Base-by-base conservation (phyloP, 2,797 vertebrate genomes). In the Gobio occitaniae region DNA sequence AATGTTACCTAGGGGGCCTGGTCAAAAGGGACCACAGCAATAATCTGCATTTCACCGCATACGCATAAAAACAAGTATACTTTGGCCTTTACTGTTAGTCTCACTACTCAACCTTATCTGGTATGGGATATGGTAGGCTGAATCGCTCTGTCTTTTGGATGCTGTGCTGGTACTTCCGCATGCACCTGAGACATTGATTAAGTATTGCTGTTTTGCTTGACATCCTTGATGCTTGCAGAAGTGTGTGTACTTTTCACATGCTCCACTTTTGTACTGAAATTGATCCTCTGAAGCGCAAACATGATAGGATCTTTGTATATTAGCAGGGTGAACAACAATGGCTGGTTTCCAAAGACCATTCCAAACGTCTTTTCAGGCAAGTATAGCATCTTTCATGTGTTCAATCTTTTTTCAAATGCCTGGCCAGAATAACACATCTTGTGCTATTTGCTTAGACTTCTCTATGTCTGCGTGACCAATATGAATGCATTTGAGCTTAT, bases 361-460 rank as follows among this genome's bases (percentile, higher is more conserved):
- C 10, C 36, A 36, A 36, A 36, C 36, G 36, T 36, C 36, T 36
- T 36, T 36, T 4, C 56, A 72, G 70, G 25, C 84, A 87, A 0
- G 36, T 69, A 21, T 36, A 0, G 3, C 70, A 83, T 4, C 25
- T 77, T 15, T 47, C 56, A 32, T 32, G 32, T 32, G 32, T 32
- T 32, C 32, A 32, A 86, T 82, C 3, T 82, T 10, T n/a, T 48
- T 84, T 4, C 36, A 36, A 36, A 36, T 36, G 36, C 36, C 36
- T 36, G 36, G 36, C 3, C 36, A 36, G 36, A 87, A 66, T 70
- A 84, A 32, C 9, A 85, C 54, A 29, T 87, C 77, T 17, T 77
- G 0, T 6, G 80, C 82, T 54, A 65, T 86, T 17, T 87, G 63
- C 9, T 88, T 88, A 6, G 79, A 50, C 29, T 82, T 88, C 47